Evolutionary conservation across 2,888 invertebrate genomes (phyloP), one percentile per base, ranked within the genome.

Genomic region (Cephalotes varians): DNA sequence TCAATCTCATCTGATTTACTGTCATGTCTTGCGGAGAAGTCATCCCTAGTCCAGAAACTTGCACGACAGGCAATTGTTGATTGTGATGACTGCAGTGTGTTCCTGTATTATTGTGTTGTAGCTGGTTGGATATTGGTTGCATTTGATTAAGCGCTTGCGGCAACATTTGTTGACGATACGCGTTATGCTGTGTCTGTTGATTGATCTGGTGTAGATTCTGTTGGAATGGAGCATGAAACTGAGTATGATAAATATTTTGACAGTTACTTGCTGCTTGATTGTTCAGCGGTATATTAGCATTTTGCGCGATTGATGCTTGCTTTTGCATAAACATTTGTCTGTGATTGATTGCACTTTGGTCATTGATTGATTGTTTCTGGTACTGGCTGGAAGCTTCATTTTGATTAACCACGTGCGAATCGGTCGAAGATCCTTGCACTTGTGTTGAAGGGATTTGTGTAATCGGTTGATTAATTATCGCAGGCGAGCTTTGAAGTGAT

Each of bases 21-120:
- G 76, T 83, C 12, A 84, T 76, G 58, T 91, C 90, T 34, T 91
- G 92, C 0, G 90, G 90, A 0, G 90, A 90, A 0, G 88, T 89
- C 89, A 91, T 91, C 4, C 87, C 89, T 5, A 84, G 72, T 2
- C 62, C 60, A 12, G 82, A 47, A 10, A 44, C 7, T 5, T 72
- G 76, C 37, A 58, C 40, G 9, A 15, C 15, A 37, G 71, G 21
- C 7, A 60, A 37, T 21, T 71, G 74, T 18, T 80, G 79, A 47
- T 44, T 44, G 51, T 65, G 60, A 72, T 86, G 65, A 67, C 76
- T 40, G 15, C 58, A 40, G 72, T 34, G 65, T 10, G 73, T 31
- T 56, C 28, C 71, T 34, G 83, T 65, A n/a, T 31, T 54, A 60
- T 34, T 37, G 2, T 37, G 71, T 12, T 81, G 82, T 1, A 76